Base-by-base conservation (phyloP, 2,888 invertebrate species). In the Leptarthrus brevirostris region DNA sequence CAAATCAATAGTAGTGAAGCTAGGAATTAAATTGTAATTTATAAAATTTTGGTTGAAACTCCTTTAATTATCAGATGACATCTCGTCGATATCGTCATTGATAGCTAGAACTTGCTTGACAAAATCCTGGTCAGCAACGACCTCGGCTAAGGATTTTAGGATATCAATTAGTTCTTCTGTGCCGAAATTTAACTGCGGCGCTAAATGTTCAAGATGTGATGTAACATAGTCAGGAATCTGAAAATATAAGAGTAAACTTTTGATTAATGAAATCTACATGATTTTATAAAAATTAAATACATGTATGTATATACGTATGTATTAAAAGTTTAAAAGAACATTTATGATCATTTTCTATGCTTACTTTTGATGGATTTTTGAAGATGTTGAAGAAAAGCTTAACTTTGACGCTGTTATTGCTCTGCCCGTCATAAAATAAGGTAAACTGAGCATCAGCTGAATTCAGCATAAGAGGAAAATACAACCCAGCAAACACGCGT, bases 401-500 rank as follows among this genome's bases (percentile, higher is more conserved):
- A 74, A 90, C 87, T 80, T 92, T 90, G 79, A 92, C 91, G 74
- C 89, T 89, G 75, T 88, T 87, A 69, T 90, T 90, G 79, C 87
- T 88, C 30, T 82, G 81, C 1, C 83, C 85, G 82, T 92, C 91
- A 82, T 92, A 92, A 86, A 95, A 95, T 76, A 94, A 86, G 0
- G 94, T 94, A 82, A 95, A 91, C 78, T 89, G 86, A 0, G 88
- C 85, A 76, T 91, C 91, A 77, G 80, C 86, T 80, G 80, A 83
- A 80, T 81, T 86, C 80, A 82, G 72, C 77, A 90, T 88, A 69
- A 95, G 88, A 52, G 93, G 92, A 83, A 96, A 94, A 85, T 95
- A 96, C 74, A 96, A 86, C 20, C 96, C 96, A 61, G 96, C 94
- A 36, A 90, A 87, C 4, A 95, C 88, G 78, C 92, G 91, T 61